Base-by-base conservation (phyloP, 2,797 vertebrate species). In the Centropyge bicolor region DNA sequence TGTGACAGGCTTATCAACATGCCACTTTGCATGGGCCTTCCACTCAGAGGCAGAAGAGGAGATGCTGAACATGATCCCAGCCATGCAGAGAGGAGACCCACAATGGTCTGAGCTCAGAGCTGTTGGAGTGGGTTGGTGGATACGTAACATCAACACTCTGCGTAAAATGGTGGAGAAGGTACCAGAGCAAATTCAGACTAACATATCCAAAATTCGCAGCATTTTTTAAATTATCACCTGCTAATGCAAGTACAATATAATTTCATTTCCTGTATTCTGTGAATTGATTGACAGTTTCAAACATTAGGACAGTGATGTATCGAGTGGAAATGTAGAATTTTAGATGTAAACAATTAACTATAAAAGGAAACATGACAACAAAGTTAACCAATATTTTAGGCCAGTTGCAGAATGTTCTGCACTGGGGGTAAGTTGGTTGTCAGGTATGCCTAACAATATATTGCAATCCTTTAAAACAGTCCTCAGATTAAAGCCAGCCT, bases 21-120 rank as follows among this genome's bases (percentile, higher is more conserved):
- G 98, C 89, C 98, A 99, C 93, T 99, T 99, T 93, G 98, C 98
- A 1, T 99, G 98, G 98, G 98, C 98, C 68, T 99, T 99, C 92
- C 98, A 99, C 90, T 99, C 98, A 0, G 98, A 99, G 89, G 98
- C 98, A 0, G 98, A 99, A 76, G 98, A 99, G 80, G 98, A 99
- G 92, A 80, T 98, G 90, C 96, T 99, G 86, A 99, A 98, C 92
- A 98, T 97, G 97, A 98, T 99, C 89, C 98, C 98, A 4, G 97
- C 98, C 63, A 99, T 99, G 95, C 98, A 99, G 91, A 96, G 96
- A 91, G 97, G 98, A n/a, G 97, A 99, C 90, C 98, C 96, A 0
- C 98, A 98, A 89, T 99, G 98, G 98, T 98, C 98, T 51, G 98
- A 99, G 73, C 94, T 99, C 78, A 95, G 97, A 90, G 97, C 97